Base-by-base conservation (phyloP, 2,797 vertebrate species). In the Anguilla megastoma region DNA sequence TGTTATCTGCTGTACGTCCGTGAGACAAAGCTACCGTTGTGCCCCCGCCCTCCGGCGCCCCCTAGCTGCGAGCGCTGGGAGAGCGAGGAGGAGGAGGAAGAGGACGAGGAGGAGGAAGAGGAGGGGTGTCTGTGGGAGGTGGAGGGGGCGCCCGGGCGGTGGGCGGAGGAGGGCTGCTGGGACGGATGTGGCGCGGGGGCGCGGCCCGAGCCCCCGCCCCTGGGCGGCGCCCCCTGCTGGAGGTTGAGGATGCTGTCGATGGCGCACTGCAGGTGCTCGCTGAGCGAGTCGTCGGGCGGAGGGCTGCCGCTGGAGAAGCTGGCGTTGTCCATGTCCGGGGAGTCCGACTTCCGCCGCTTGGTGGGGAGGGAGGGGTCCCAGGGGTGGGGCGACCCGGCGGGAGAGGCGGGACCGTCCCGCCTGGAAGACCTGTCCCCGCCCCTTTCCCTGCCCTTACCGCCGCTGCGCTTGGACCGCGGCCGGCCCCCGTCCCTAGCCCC, bases 221-320 rank as follows among this genome's bases (percentile, higher is more conserved):
- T 93, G 58, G 92, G 89, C 0, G 94, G 88, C 27, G 95, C 95
- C 92, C 95, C 96, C 94, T 98, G 98, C 93, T 99, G 97, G 85
- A 99, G 96, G 93, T 99, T 98, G 0, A 99, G 97, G 95, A 99
- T 99, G 95, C 98, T 98, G 95, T 99, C 98, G 85, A 99, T 99
- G 93, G 98, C 98, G 24, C 97, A 98, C 95, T 99, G 98, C 30
- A 99, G 95, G 93, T 99, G 98, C 91, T 99, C 97, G 0, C 96
- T 98, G 48, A 99, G 95, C 0, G 97, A 95, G 91, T 98, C 97
- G 14, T 99, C 98, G 0, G 95, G 96, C 56, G 97, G 98, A 0
- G 98, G 98, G 91, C 98, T 99, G 90, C 98, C 97, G 9, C 98
- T 99, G 88, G 98, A 98, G 92, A 99, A 99, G 92, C 98, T 98